Evolutionary conservation across 2,888 invertebrate species (phyloP), one percentile per base, ranked within the genome.

Genomic region (Orthonychiurus folsomi): DNA sequence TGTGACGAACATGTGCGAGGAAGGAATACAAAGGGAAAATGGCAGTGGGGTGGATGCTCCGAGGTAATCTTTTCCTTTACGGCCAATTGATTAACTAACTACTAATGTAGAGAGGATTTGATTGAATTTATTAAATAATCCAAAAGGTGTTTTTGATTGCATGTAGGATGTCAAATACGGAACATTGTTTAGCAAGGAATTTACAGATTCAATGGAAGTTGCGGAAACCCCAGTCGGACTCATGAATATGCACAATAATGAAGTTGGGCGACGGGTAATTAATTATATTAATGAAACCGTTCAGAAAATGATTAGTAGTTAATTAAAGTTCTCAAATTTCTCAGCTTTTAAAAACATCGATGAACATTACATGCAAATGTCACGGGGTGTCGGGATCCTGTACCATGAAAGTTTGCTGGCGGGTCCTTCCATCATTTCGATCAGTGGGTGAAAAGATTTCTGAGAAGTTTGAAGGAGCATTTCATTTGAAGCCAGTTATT

Each of bases 31-130:
- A 84, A 86, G 26, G 83, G 86, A 67, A 85, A 86, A 73, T 88
- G 88, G 88, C 88, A 92, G 77, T 93, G 93, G 93, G 92, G 93
- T 64, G 93, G 93, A 0, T 93, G 93, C 78, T 93, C 92, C 48
- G 92, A 93, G 82, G 88, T 85, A 78, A 25, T 21, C 21, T 23
- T n/a, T n/a, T n/a, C n/a, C n/a, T n/a, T n/a, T n/a, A n/a, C n/a
- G n/a, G n/a, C n/a, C n/a, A 23, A 50, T 18, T 25, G 18, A 1
- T 5, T 37, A 58, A 61, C 27, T 5, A 9, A 5, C n/a, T 53
- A n/a, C n/a, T n/a, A n/a, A n/a, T n/a, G n/a, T n/a, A n/a, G n/a
- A n/a, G n/a, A n/a, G 48, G 15, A 48, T 48, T 48, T 48, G 48
- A 12, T n/a, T 48, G 48, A 48, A 15, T 48, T n/a, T 15, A 12